phyloP scores from a whole-genome alignment of 23 tunicate genomes.

The Trididemnum miniatum region DNA sequence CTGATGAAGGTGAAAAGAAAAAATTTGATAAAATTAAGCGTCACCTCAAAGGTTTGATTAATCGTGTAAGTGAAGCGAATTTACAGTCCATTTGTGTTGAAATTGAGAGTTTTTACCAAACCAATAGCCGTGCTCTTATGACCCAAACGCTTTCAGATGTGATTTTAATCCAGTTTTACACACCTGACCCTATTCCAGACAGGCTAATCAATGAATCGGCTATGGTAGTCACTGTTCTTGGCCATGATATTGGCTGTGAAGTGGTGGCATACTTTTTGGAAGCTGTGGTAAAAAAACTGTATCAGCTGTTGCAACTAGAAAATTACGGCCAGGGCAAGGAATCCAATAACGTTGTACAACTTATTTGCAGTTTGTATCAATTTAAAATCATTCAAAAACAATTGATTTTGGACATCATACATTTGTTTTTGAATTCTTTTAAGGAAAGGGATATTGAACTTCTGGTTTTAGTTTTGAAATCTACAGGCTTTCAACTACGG shows the following conservation, averaged over 20 bases:
- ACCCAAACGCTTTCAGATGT: slow-evolving; percentile 51
- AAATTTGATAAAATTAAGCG: slow-evolving; percentile 38
- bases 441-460: slow-evolving; percentile 72
- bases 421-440: slow-evolving; percentile 41
- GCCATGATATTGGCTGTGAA: slow-evolving; percentile 46
- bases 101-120: slow-evolving; percentile 39
- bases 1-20: slow-evolving; percentile 25
- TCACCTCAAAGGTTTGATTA: slow-evolving; percentile 65
- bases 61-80: slow-evolving; percentile 69
- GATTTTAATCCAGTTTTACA: slow-evolving; percentile 55
- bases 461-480: slow-evolving; percentile 48
- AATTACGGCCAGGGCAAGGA: slow-evolving; percentile 59
- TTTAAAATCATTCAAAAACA: slow-evolving; percentile 47
- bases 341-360: slow-evolving; percentile 55
- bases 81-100: slow-evolving; percentile 54
- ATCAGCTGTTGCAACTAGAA: slow-evolving; percentile 9
- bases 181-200: slow-evolving; percentile 70
- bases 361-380: slow-evolving; percentile 70
- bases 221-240: slow-evolving; percentile 47
- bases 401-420: slow-evolving; percentile 48
- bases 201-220: slow-evolving; percentile 55
- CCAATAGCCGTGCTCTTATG: slow-evolving; percentile 61
- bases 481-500: slow-evolving; percentile 78
- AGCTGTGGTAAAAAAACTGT: slow-evolving; percentile 28
- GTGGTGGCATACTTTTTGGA: slow-evolving; percentile 64